phyloP scores from a whole-genome alignment of 1,140 invertebrate genomes.

The Pentalonia nigronervosa region DNA sequence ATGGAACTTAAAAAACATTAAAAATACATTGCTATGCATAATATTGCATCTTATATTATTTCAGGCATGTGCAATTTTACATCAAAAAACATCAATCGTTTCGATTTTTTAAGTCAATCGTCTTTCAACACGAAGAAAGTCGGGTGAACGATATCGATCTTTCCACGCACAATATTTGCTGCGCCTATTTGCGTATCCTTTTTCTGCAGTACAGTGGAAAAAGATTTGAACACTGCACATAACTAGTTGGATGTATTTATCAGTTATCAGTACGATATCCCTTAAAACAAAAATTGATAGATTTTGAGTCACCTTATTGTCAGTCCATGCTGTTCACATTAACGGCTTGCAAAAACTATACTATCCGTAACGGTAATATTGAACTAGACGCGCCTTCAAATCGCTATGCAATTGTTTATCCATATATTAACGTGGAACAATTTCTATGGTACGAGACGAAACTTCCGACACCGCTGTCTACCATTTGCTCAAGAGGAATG shows the following conservation, averaged over 20 bases:
- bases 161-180: not conserved
- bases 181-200: conserved; percentile 46
- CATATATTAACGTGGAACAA: conserved; percentile 26
- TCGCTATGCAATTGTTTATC: not conserved
- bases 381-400: not conserved
- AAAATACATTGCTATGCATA: not conserved
- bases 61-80: conserved; percentile 10
- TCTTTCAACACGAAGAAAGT: not conserved
- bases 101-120: not conserved
- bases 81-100: not conserved
- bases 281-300: not conserved
- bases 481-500: not conserved
- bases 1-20: not conserved
- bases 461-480: not conserved
- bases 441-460: conserved; percentile 16
- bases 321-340: conserved; percentile 38
- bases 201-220: not conserved
- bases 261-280: not conserved
- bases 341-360: not conserved
- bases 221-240: not conserved
- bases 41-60: not conserved
- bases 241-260: not conserved
- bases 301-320: conserved; percentile 31
- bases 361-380: not conserved
- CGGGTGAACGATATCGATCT: no score